Evolutionary conservation across 2,888 invertebrate species (phyloP), one percentile per base, ranked within the genome.

Genomic region (Drosophila setosimentum): DNA sequence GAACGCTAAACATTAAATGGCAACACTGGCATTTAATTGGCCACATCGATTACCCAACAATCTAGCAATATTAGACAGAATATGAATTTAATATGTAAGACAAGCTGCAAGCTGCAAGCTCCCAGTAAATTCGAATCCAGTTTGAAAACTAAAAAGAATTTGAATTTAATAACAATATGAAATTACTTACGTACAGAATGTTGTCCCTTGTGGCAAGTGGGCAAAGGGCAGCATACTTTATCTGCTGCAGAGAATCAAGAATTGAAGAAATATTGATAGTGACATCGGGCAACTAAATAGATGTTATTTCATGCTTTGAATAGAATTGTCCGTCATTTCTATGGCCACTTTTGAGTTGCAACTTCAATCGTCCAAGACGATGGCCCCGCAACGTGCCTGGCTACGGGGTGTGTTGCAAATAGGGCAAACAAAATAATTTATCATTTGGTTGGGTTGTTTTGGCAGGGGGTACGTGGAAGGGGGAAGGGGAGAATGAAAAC

Each of bases 341-440:
- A 11, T 45, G 45, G 2, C 24, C 21, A 45, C 24, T 24, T 45
- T 24, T 16, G 45, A 24, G 16, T 24, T 24, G 24, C 45, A 45
- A 45, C 21, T 45, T 45, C 45, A 24, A 45, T 45, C 16, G 40
- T 1, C 37, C 37, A 37, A 37, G 3, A 37, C 18, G 37, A 32
- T 10, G 35, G 35, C 1, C 18, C 7, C 16, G 2, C 35, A 35
- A 18, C 35, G 35, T 18, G 1, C 16, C 35, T 35, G 35, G 35
- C 35, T 18, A 35, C 35, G 2, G n/a, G 10, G 40, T 10, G n/a
- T 3, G 40, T 10, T 10, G n/a, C 7, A 45, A 45, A 45, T 24
- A 24, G 66, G 71, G 88, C 85, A 83, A 83, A 85, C 82, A 87
- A 87, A 82, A 87, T 83, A 85, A 87, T 83, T 87, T 83, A 85